These are phyloP conservation scores for Acheta domesticus DNA, from an alignment of 2,888 invertebrate genomes.

Conservation along the genomic window DNA sequence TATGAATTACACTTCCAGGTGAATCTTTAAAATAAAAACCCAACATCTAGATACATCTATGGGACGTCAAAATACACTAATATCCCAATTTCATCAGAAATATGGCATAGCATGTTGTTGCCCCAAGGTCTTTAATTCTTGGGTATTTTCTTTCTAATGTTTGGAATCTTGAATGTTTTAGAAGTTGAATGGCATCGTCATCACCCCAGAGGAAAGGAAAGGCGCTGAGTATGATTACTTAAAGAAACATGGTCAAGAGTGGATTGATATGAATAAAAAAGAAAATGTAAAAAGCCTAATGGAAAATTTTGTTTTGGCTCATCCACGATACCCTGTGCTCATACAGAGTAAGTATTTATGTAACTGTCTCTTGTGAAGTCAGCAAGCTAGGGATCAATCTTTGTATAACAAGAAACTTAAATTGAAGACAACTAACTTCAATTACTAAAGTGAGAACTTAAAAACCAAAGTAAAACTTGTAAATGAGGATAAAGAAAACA, in stretches of 20 bases:
- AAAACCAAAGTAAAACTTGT: not conserved
- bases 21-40: too few relatives aligned
- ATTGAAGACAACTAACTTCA: too few relatives aligned
- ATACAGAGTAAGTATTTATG: constrained; percentile 61
- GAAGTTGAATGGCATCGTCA: constrained; percentile 68
- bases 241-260: constrained; percentile 73
- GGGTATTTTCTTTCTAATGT: too few relatives aligned
- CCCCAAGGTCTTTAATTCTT: too few relatives aligned
- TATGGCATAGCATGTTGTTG: too few relatives aligned
- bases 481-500: too few relatives aligned
- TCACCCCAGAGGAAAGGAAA: constrained; percentile 66
- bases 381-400: constrained; percentile 18
- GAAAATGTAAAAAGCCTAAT: constrained; percentile 47
- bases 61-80: too few relatives aligned
- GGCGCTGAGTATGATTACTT: constrained; percentile 91
- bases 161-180: constrained; percentile 40
- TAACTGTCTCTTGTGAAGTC: not conserved
- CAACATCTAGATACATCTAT: too few relatives aligned
- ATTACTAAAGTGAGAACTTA: not conserved
- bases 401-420: not conserved
- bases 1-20: too few relatives aligned
- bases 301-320: constrained; percentile 58
- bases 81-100: too few relatives aligned
- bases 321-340: constrained; percentile 73
- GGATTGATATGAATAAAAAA: constrained; percentile 59